phyloP scores from a whole-genome alignment of 1,140 invertebrate species.

The Pogonomyrmex barbatus region DNA sequence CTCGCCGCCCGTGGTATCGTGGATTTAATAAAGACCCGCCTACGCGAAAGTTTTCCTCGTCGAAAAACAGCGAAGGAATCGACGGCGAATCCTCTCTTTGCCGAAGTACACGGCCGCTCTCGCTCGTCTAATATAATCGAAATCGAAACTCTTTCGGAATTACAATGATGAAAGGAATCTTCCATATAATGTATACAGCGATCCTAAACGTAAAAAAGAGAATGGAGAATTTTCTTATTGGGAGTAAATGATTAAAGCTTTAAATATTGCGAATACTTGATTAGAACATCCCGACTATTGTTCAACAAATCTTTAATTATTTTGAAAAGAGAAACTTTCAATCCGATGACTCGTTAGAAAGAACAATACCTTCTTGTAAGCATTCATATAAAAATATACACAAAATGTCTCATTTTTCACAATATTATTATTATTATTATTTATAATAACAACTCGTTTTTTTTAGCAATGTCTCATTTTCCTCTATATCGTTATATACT shows the following conservation, averaged over 20 bases:
- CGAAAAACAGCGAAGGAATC: conserved; percentile 65
- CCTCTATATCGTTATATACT: background rate
- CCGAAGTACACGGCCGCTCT: conserved; percentile 19
- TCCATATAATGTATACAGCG: background rate
- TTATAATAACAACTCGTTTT: background rate
- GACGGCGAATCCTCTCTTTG: conserved; percentile 22
- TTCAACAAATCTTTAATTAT: conserved; percentile 6
- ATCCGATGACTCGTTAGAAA: background rate
- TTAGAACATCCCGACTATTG: background rate
- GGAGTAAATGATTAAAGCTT: conserved; percentile 17
- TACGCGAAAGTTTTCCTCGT: conserved; percentile 61
- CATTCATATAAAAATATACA: background rate
- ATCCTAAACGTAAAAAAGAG: background rate
- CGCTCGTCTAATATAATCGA: conserved; percentile 38
- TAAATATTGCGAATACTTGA: background rate
- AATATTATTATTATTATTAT: background rate
- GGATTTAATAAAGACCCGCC: conserved; percentile 74
- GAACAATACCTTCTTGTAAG: background rate
- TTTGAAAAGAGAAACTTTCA: conserved; percentile 19
- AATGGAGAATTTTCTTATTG: background rate
- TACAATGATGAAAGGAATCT: conserved; percentile 9
- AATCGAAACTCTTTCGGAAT: conserved; percentile 43
- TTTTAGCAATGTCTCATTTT: background rate
- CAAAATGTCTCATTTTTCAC: background rate
- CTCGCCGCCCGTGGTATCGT: conserved; percentile 67